Evolutionary conservation across 2,888 invertebrate species (phyloP).

Genomic region (Morpho deidamia): DNA sequence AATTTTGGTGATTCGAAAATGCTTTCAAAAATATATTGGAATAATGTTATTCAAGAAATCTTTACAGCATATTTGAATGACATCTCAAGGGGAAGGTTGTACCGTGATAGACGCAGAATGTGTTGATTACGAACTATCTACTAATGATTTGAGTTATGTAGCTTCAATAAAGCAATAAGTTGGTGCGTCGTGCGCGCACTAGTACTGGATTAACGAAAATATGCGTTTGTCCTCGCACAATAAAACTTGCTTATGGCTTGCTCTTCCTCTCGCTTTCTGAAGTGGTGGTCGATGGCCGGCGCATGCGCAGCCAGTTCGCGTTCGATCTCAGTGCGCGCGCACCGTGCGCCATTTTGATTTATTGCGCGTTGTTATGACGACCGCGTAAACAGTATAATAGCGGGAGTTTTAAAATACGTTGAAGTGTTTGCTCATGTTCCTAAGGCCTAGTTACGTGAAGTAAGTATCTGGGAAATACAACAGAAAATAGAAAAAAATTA

Average conservation of each 20-base stretch:
- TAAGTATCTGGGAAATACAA: constrained; percentile 13
- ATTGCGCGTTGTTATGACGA: constrained; percentile 66
- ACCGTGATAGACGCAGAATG: constrained; percentile 16
- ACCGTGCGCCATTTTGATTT: constrained; percentile 62
- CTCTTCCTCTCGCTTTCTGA: constrained; percentile 70
- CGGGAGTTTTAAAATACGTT: constrained; percentile 26
- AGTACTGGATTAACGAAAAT: constrained; percentile 47
- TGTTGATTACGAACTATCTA: constrained; percentile 20
- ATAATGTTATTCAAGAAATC: constrained; percentile 3
- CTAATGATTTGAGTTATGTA: constrained; percentile 8
- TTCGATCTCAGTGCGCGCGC: constrained; percentile 63
- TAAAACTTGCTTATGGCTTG: constrained; percentile 62
- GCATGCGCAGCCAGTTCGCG: constrained; percentile 59
- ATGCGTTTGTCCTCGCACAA: constrained; percentile 62
- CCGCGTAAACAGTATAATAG: constrained; percentile 47
- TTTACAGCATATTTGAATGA: constrained; percentile 18
- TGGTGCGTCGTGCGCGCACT: constrained; percentile 35
- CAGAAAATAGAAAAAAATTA: neutral
- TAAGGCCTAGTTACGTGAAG: constrained; percentile 4
- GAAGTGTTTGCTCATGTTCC: constrained; percentile 24
- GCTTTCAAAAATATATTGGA: too few relatives aligned
- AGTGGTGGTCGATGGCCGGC: constrained; percentile 56
- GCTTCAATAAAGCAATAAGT: constrained; percentile 18
- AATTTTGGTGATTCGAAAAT: neutral
- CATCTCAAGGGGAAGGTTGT: constrained; percentile 32